These are phyloP conservation scores for Danionella dracula DNA, from an alignment of 2,797 vertebrate genomes.

Conservation along the genomic window DNA sequence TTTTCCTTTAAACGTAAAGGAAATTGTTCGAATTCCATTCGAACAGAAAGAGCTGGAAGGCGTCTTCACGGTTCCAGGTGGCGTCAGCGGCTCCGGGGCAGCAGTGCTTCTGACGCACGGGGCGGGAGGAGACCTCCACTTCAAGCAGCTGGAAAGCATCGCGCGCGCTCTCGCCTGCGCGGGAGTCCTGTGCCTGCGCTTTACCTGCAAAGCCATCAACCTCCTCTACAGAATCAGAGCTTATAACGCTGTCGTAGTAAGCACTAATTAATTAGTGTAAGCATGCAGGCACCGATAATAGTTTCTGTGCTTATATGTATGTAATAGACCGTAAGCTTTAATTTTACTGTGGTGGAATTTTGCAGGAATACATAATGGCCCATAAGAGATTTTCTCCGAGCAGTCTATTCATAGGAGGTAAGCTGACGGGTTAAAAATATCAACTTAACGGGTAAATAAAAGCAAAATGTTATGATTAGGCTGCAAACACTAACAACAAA, in stretches of 20 bases:
- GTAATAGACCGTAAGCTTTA: too few species aligned
- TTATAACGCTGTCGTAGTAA: slow-evolving; percentile 80
- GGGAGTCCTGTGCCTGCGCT: slow-evolving; percentile 79
- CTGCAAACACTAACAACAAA: too few species aligned
- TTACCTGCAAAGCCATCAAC: slow-evolving; percentile 89
- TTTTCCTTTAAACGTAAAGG: slow-evolving; percentile 56
- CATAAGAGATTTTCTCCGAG: slow-evolving; percentile 70
- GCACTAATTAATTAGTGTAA: slow-evolving; percentile 41
- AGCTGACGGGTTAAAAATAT: too few species aligned
- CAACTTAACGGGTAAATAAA: too few species aligned
- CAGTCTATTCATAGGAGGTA: slow-evolving; percentile 81
- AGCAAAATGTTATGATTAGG: too few species aligned
- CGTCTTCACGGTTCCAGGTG: slow-evolving; percentile 66
- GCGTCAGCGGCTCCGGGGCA: slow-evolving; percentile 41
- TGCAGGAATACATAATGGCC: slow-evolving; percentile 77
- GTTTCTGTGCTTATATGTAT: too few species aligned
- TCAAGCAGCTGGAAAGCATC: slow-evolving; percentile 76
- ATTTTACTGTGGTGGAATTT: not conserved
- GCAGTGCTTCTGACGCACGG: slow-evolving; percentile 86
- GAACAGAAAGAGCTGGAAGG: slow-evolving; percentile 76
- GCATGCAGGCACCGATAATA: not conserved
- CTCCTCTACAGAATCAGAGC: slow-evolving; percentile 78
- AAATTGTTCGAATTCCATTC: slow-evolving; percentile 79
- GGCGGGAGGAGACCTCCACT: slow-evolving; percentile 90
- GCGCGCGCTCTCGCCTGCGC: slow-evolving; percentile 64